phyloP scores from a whole-genome alignment of 2,113 vertebrate species.

The Motacilla tschutschensis region DNA sequence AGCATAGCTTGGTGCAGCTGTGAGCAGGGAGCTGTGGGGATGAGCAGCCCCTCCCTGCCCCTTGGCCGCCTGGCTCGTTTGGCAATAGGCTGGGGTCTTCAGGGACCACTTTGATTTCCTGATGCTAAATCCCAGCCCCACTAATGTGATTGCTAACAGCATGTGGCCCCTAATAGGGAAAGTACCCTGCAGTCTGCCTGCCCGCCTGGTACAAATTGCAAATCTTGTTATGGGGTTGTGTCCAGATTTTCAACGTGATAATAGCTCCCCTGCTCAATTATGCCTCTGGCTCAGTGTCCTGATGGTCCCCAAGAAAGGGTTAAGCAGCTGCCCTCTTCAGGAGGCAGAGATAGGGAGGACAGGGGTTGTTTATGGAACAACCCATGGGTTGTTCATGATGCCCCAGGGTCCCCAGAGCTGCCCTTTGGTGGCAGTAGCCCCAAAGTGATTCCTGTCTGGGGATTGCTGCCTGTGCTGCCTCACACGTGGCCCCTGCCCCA shows the following conservation, averaged over 20 bases:
- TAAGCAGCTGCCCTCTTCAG: background rate
- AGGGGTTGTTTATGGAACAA: background rate
- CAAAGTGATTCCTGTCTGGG: background rate
- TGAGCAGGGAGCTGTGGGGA: background rate
- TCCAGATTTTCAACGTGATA: slow-evolving; percentile 32
- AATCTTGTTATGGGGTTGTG: slow-evolving; percentile 14
- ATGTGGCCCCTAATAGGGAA: slow-evolving; percentile 14
- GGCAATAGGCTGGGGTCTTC: background rate
- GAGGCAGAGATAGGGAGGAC: background rate
- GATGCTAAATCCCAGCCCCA: slow-evolving; percentile 26
- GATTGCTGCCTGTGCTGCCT: fast-evolving
- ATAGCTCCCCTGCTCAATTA: slow-evolving; percentile 30
- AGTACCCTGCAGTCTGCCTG: slow-evolving; percentile 24
- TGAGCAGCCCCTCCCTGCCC: background rate
- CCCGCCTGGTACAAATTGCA: slow-evolving; percentile 57
- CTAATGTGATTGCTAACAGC: slow-evolving; percentile 32
- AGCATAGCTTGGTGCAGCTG: background rate
- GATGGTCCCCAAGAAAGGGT: background rate
- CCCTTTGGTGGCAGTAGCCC: background rate
- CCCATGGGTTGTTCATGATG: fast-evolving
- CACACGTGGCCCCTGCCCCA: fast-evolving
- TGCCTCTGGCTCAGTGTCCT: background rate
- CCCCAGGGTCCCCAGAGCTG: background rate
- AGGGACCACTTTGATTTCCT: slow-evolving; percentile 28
- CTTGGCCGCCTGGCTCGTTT: fast-evolving